Conservation (phyloP, 2,113 vertebrate genomes). For the Tetrao urogallus region DNA sequence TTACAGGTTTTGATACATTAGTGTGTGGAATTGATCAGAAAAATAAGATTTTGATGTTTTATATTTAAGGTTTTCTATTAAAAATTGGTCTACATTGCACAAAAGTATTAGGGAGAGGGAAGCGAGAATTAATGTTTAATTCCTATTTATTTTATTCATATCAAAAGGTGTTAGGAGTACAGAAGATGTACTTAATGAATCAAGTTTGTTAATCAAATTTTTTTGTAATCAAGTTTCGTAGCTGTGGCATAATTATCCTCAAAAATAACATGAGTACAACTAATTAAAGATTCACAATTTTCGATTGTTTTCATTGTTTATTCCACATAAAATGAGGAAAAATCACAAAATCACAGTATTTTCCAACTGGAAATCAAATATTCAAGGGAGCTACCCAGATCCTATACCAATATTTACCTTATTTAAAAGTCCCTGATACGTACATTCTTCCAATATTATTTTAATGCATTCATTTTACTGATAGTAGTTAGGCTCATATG, state of each 20-base stretch:
- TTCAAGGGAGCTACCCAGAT: neutral
- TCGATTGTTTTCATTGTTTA: neutral
- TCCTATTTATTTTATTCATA: neutral
- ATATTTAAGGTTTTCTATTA: neutral
- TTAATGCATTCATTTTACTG: neutral
- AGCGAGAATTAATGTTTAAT: neutral
- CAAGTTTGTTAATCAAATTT: neutral
- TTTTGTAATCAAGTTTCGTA: neutral
- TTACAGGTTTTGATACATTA: neutral
- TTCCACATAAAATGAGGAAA: neutral
- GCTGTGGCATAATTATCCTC: neutral
- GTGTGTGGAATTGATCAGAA: neutral
- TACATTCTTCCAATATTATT: neutral
- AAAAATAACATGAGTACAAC: neutral
- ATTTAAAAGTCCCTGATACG: neutral
- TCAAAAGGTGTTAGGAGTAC: neutral
- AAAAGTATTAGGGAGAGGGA: neutral
- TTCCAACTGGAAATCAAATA: neutral
- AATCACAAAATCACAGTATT: neutral
- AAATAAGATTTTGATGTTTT: neutral
- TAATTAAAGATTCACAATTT: neutral
- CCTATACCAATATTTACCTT: slow-evolving; percentile 6
- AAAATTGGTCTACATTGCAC: neutral
- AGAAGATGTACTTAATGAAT: neutral
- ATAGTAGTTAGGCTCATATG: neutral